Base-by-base conservation (phyloP, 2,888 invertebrate species). In the Nemotelus nigrinus region DNA sequence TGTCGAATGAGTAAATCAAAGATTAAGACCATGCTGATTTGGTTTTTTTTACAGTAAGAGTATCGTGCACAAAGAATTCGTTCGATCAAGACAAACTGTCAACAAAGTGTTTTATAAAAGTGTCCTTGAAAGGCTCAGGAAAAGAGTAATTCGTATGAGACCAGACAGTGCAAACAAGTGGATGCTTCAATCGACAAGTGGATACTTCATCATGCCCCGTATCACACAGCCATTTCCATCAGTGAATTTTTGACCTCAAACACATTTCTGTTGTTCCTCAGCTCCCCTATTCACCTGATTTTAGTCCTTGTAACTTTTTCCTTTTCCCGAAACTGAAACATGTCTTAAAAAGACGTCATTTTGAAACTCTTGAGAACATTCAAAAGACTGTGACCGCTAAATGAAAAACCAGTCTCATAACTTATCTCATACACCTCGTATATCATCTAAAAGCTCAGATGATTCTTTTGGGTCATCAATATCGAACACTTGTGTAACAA, bases 351-450 rank as follows among this genome's bases (percentile, higher is more conserved):
- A 1, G 25, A 58, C 1, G 53, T 58, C 7, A 58, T 65, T 65
- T 65, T 47, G 65, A 7, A 65, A 45, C 65, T 65, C 2, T 45
- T 0, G 45, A 65, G 47, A 45, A 65, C 65, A 65, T 65, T 47
- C 65, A 65, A 63, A 58, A 63, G 44, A 65, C 44, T 65, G n/a
- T n/a, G 47, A 47, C 45, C 10, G 65, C n/a, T n/a, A n/a, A n/a
- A n/a, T n/a, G n/a, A n/a, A n/a, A n/a, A n/a, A n/a, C n/a, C n/a
- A n/a, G n/a, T n/a, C n/a, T n/a, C n/a, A n/a, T n/a, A n/a, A n/a
- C n/a, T n/a, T n/a, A n/a, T n/a, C n/a, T n/a, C n/a, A n/a, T n/a
- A n/a, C n/a, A n/a, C n/a, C n/a, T n/a, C n/a, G n/a, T n/a, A n/a
- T n/a, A n/a, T n/a, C n/a, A n/a, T n/a, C n/a, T n/a, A n/a, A n/a